These are phyloP conservation scores for Andrena dorsata DNA, from an alignment of 2,888 invertebrate genomes.

Conservation along the genomic window DNA sequence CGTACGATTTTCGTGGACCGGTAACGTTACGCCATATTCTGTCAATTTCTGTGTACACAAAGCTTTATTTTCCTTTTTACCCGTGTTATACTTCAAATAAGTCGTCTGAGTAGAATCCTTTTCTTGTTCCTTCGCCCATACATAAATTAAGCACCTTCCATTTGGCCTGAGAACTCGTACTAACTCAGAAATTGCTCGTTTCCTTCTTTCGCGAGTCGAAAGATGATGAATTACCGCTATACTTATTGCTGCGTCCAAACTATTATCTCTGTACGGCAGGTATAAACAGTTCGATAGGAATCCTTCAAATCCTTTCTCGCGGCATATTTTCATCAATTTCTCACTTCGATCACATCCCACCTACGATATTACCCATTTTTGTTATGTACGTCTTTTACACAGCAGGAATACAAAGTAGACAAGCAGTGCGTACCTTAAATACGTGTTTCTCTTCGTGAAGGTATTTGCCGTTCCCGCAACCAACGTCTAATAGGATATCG, in stretches of 20 bases:
- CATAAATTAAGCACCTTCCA: constrained; percentile 95
- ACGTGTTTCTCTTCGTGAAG: constrained; percentile 84
- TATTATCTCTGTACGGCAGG: constrained; percentile 89
- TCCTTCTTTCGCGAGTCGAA: constrained; percentile 91
- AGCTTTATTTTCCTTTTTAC: constrained; percentile 84
- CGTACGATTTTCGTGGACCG: constrained; percentile 96
- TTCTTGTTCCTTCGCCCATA: constrained; percentile 97
- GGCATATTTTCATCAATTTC: constrained; percentile 89
- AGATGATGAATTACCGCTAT: constrained; percentile 99
- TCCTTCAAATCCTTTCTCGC: constrained; percentile 88
- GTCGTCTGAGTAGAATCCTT: constrained; percentile 88
- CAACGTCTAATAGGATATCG: constrained; percentile 94
- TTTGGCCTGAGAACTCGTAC: constrained; percentile 89
- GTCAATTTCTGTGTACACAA: constrained; percentile 64
- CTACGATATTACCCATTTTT: constrained; percentile 84
- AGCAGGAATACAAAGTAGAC: constrained; percentile 1
- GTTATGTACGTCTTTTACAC: background rate
- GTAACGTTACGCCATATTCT: constrained; percentile 85
- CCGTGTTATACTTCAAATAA: constrained; percentile 88
- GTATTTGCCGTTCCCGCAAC: constrained; percentile 99
- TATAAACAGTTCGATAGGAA: constrained; percentile 92
- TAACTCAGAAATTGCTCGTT: constrained; percentile 91
- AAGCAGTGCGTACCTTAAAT: constrained; percentile 72
- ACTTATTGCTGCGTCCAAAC: constrained; percentile 94
- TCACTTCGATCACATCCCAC: constrained; percentile 93